phyloP scores from a whole-genome alignment of 1,140 invertebrate genomes.

The Nasonia longicornis region DNA sequence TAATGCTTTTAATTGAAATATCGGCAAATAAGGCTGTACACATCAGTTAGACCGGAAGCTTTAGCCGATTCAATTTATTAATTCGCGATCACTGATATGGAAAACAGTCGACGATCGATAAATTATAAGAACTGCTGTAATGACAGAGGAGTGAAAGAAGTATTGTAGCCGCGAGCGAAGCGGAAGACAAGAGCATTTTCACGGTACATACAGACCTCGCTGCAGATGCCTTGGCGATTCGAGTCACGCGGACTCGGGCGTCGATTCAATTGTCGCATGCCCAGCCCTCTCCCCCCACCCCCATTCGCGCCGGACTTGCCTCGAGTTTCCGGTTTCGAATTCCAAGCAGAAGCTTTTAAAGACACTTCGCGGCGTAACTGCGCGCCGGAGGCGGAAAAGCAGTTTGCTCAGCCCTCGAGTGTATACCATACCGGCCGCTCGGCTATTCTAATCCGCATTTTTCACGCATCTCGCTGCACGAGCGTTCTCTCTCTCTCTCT shows the following conservation, averaged over 20 bases:
- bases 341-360: constrained; percentile 31
- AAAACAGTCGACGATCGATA: too few relatives aligned
- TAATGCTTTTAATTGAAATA: constrained; percentile 34
- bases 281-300: background rate
- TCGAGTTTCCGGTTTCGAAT: constrained; percentile 24
- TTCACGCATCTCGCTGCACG: background rate
- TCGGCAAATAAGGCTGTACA: background rate
- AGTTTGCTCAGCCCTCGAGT: background rate
- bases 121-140: too few relatives aligned
- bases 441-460: constrained; percentile 10
- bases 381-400: background rate
- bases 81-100: too few relatives aligned
- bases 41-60: too few relatives aligned
- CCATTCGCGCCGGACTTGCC: background rate
- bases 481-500: too few relatives aligned
- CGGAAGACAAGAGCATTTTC: background rate
- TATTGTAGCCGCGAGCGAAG: background rate
- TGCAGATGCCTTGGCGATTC: background rate
- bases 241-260: constrained; percentile 18
- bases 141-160: too few relatives aligned
- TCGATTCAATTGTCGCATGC: constrained; percentile 29
- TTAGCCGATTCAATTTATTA: too few relatives aligned
- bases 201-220: too few relatives aligned
- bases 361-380: background rate
- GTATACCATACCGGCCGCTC: background rate